Evolutionary conservation across 1,140 invertebrate genomes (phyloP).

Genomic region (Doryteuthis pealeii): DNA sequence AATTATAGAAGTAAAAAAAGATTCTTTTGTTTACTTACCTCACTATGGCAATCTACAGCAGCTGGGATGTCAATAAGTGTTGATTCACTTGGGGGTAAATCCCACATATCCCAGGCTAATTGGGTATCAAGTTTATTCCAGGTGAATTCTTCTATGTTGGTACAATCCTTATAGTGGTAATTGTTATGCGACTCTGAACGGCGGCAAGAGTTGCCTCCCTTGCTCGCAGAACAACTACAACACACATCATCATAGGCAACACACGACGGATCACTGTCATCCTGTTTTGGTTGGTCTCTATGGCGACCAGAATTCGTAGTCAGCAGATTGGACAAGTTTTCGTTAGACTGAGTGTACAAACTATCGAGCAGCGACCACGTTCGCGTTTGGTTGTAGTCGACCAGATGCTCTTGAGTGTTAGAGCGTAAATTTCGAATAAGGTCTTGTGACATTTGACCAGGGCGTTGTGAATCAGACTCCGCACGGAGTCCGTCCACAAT

Average conservation of each 20-base stretch:
- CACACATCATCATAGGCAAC: too few relatives aligned
- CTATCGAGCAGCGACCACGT: not conserved
- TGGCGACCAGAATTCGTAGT: too few relatives aligned
- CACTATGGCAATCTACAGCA: not conserved
- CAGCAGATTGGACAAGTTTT: not conserved
- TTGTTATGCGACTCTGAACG: too few relatives aligned
- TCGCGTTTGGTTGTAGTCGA: not conserved
- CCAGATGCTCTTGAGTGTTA: not conserved
- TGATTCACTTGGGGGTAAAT: not conserved
- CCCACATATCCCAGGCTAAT: not conserved
- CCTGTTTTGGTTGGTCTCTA: too few relatives aligned
- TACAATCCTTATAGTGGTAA: too few relatives aligned
- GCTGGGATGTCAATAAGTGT: not conserved
- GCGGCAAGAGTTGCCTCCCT: too few relatives aligned
- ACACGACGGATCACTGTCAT: too few relatives aligned
- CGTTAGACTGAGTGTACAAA: not conserved
- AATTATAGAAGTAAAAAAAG: too few relatives aligned
- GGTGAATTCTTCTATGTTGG: too few relatives aligned
- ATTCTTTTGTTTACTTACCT: not conserved
- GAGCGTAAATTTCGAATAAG: not conserved
- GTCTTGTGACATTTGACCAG: not conserved
- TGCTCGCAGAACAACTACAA: too few relatives aligned
- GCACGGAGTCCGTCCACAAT: not conserved
- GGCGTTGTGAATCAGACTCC: not conserved
- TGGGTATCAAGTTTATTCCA: too few relatives aligned